These are phyloP conservation scores for Amniataba percoides DNA, from an alignment of 2,797 vertebrate genomes.

Conservation along the genomic window DNA sequence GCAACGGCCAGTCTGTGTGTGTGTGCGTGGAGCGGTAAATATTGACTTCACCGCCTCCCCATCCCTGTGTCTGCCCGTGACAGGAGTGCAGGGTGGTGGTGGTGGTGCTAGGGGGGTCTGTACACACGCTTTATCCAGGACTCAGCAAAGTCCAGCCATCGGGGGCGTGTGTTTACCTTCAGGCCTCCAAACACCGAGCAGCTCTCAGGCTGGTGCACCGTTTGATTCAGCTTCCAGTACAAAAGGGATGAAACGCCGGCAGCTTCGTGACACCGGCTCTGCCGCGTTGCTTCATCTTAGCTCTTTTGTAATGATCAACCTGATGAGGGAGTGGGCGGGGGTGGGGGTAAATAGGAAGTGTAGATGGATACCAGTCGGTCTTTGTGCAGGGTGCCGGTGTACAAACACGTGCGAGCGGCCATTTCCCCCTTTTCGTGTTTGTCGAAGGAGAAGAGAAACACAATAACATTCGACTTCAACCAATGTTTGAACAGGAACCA, in stretches of 20 bases:
- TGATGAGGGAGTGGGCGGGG: background rate
- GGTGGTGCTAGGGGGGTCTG: background rate
- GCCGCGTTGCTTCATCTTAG: background rate
- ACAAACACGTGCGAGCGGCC: slow-evolving; percentile 52
- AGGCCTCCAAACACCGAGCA: slow-evolving; percentile 53
- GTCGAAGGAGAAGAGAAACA: slow-evolving; percentile 49
- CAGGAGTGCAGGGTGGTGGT: slow-evolving; percentile 36
- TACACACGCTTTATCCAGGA: slow-evolving; percentile 65
- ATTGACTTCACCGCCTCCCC: slow-evolving; percentile 82
- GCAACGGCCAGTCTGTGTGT: slow-evolving; percentile 66
- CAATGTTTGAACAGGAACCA: slow-evolving; percentile 25
- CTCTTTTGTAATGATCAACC: slow-evolving; percentile 47
- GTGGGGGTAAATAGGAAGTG: slow-evolving; percentile 28
- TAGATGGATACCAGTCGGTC: background rate
- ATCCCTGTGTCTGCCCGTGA: slow-evolving; percentile 68
- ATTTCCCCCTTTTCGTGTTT: slow-evolving; percentile 53
- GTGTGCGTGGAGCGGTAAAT: slow-evolving; percentile 79
- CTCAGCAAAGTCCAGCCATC: slow-evolving; percentile 59
- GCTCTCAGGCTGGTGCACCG: slow-evolving; percentile 19
- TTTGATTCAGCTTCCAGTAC: slow-evolving; percentile 1
- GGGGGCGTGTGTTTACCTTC: slow-evolving; percentile 71
- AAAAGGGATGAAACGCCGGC: background rate
- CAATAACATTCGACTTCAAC: slow-evolving; percentile 7
- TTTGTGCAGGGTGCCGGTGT: slow-evolving; percentile 9
- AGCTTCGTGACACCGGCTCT: slow-evolving; percentile 4